phyloP scores from a whole-genome alignment of 2,888 invertebrate genomes.

The Ophioninae sp. region DNA sequence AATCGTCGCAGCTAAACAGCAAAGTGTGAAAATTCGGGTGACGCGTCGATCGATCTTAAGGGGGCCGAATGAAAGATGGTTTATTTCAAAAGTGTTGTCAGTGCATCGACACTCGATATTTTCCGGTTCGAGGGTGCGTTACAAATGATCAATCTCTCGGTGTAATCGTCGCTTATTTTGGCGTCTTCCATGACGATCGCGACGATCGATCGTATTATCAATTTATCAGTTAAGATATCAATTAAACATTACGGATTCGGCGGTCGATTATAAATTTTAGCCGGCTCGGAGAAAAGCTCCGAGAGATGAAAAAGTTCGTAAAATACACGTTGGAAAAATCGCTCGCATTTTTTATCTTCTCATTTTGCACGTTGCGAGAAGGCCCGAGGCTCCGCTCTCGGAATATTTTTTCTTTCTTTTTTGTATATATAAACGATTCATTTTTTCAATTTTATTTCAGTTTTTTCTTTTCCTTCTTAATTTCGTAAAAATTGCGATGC shows the following conservation, averaged over 20 bases:
- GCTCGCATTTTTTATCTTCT: constrained; percentile 32
- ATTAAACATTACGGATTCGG: constrained; percentile 33
- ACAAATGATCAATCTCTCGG: constrained; percentile 53
- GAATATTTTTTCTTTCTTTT: constrained; percentile 28
- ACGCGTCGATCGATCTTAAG: not conserved
- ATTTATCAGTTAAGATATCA: constrained; percentile 32
- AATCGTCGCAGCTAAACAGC: not conserved
- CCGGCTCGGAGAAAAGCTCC: constrained; percentile 59
- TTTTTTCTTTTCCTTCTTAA: not conserved
- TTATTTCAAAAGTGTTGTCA: not conserved
- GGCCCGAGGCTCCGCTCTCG: constrained; percentile 44
- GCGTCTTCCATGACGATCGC: constrained; percentile 34
- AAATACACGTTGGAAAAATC: constrained; percentile 59
- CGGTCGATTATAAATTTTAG: constrained; percentile 46
- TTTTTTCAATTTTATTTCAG: constrained; percentile 5
- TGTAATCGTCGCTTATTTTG: constrained; percentile 50
- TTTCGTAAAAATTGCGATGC: constrained; percentile 4
- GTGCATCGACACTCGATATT: constrained; percentile 18
- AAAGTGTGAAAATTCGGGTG: not conserved
- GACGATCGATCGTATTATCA: constrained; percentile 37
- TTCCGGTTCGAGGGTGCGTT: constrained; percentile 22
- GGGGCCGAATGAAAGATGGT: not conserved
- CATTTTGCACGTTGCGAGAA: constrained; percentile 38
- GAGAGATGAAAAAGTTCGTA: constrained; percentile 60
- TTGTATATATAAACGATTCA: constrained; percentile 24